These are phyloP conservation scores for Xestobium rufovillosum DNA, from an alignment of 2,888 invertebrate genomes.

Conservation along the genomic window DNA sequence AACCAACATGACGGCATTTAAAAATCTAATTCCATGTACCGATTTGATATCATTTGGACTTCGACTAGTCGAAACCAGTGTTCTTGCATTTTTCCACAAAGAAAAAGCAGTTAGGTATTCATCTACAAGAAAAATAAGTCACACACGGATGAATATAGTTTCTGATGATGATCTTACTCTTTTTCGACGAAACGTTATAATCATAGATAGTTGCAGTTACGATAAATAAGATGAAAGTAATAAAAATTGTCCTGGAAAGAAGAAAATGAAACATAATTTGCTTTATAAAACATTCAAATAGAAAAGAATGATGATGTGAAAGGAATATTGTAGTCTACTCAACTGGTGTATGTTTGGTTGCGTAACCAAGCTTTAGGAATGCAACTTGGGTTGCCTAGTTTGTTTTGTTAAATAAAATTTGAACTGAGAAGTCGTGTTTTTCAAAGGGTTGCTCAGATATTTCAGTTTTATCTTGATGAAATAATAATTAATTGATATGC, in stretches of 20 bases:
- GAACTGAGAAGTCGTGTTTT: too few species aligned
- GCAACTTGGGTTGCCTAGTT: too few species aligned
- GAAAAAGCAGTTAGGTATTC: slow-evolving; percentile 55
- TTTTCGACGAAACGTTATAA: slow-evolving; percentile 24
- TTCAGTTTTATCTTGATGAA: too few species aligned
- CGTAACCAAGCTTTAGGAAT: too few species aligned
- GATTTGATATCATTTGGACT: slow-evolving; percentile 52
- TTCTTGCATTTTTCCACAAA: slow-evolving; percentile 50
- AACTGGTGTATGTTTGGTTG: too few species aligned
- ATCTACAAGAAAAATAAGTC: slow-evolving; percentile 35
- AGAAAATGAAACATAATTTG: too few species aligned
- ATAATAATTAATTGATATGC: too few species aligned
- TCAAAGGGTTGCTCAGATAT: too few species aligned
- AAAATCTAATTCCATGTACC: slow-evolving; percentile 58
- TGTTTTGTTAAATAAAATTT: too few species aligned
- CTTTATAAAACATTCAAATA: too few species aligned
- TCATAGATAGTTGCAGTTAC: slow-evolving; percentile 35
- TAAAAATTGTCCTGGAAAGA: slow-evolving; percentile 34
- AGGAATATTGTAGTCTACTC: too few species aligned
- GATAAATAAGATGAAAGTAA: slow-evolving; percentile 28
- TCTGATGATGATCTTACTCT: slow-evolving; percentile 28
- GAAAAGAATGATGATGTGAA: too few species aligned
- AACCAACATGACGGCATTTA: slow-evolving; percentile 57
- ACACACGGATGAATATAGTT: slow-evolving; percentile 8
- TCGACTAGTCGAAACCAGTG: slow-evolving; percentile 49